These are phyloP conservation scores for Zosterops hypoxanthus DNA, from an alignment of 2,113 vertebrate genomes.

Conservation along the genomic window DNA sequence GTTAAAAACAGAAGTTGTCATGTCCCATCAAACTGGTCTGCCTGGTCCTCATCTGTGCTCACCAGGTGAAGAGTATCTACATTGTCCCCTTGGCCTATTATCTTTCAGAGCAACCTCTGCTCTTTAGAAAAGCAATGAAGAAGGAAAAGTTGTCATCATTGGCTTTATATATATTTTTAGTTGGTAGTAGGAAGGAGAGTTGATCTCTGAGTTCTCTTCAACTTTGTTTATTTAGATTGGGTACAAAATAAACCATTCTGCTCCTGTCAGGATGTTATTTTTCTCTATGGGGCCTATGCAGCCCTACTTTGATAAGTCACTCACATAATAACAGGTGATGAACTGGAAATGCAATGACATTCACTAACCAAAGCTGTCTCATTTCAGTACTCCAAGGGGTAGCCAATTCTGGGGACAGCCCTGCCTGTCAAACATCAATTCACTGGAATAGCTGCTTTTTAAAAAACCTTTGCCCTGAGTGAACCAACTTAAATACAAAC, in stretches of 20 bases:
- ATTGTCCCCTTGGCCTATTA: not conserved
- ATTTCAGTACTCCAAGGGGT: slow-evolving; percentile 36
- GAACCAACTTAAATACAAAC: slow-evolving; percentile 43
- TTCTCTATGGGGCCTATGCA: not conserved
- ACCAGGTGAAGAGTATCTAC: not conserved
- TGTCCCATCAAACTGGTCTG: not conserved
- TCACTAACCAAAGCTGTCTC: slow-evolving; percentile 26
- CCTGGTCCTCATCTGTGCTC: not conserved
- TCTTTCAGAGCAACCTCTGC: not conserved
- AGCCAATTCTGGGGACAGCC: slow-evolving; percentile 4
- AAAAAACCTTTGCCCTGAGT: not conserved
- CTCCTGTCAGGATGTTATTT: slow-evolving; percentile 30
- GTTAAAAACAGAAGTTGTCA: not conserved
- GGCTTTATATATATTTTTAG: not conserved
- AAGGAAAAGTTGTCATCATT: not conserved
- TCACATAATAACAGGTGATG: slow-evolving; percentile 46
- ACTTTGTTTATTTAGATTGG: slow-evolving; percentile 36
- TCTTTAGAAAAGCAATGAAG: not conserved
- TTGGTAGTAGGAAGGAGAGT: not conserved
- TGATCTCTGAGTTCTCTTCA: not conserved
- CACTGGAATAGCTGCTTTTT: not conserved
- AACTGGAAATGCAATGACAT: slow-evolving; percentile 19
- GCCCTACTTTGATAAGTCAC: not conserved
- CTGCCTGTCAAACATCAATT: not conserved
- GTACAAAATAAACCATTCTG: not conserved